Base-by-base conservation (phyloP, 2,888 invertebrate species). In the Lepas anatifera region DNA sequence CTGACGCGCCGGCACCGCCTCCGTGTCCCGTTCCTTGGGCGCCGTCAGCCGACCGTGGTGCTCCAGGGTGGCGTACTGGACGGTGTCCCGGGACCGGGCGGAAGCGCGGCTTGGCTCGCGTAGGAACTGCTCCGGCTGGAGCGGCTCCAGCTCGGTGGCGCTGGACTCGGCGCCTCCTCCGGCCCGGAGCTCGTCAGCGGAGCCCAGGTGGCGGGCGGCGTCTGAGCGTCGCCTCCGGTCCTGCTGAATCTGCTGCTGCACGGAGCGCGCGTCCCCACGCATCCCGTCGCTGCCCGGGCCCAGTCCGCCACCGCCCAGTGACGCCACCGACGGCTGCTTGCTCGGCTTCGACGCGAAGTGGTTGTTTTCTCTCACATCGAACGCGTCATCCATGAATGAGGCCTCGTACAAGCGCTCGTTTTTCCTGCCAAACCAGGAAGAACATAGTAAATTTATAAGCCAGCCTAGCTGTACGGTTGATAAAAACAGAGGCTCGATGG, bases 11-110 rank as follows among this genome's bases (percentile, higher is more conserved):
- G n/a, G 22, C 48, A 4, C 48, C 22, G n/a, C 48, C n/a, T n/a
- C n/a, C n/a, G n/a, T n/a, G n/a, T n/a, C n/a, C 25, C 48, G 48
- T 8, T 16, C 48, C 22, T 4, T 25, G 2, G n/a, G 48, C n/a
- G 48, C 22, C 27, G 66, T 39, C 66, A 66, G 66, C 37, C 25
- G 39, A 13, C n/a, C 66, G 25, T n/a, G n/a, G 39, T 66, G 66
- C 66, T 66, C 66, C 16, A 66, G 66, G 25, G 66, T 66, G 37
- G 66, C 66, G 66, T 66, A 39, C 66, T 66, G 66, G 25, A 37
- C 37, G 6, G 39, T 66, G 66, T 37, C 37, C 39, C 66, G 66
- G 16, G 66, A 66, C n/a, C 66, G 66, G 16, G 39, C 41, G 25
- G 39, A 39, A n/a, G 16, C 4, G 25, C 66, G 66, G 25, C 39